Percentiles rank a stretch among this genome's conserved stretches.
Evolutionary conservation across 2,113 vertebrate species (phyloP).

Genomic region (Rhinoptilus africanus): DNA sequence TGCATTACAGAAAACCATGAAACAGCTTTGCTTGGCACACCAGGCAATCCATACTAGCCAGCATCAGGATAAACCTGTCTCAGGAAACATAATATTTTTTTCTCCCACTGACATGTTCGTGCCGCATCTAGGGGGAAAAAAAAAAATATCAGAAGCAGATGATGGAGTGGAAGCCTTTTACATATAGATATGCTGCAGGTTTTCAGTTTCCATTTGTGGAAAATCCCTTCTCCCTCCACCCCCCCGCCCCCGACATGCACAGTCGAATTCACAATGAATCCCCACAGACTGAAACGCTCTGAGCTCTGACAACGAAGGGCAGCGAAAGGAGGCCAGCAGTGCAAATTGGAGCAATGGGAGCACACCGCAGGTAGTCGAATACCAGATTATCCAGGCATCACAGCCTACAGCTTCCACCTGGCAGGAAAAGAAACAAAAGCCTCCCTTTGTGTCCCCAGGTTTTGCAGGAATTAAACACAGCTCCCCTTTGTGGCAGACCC

Average conservation of each 20-base stretch:
- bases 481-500: not conserved
- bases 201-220: slow-evolving; percentile 7
- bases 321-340: not conserved
- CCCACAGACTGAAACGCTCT: not conserved
- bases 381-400: not conserved
- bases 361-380: not conserved
- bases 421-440: slow-evolving; percentile 34
- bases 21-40: not conserved
- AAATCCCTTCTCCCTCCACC: slow-evolving; percentile 12
- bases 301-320: not conserved
- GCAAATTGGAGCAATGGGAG: slow-evolving; percentile 14
- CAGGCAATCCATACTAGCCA: not conserved
- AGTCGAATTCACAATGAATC: slow-evolving; percentile 1
- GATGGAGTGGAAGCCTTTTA: not conserved
- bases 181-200: not conserved
- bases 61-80: slow-evolving; percentile 11
- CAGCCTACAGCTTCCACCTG: slow-evolving; percentile 6
- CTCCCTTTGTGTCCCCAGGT: not conserved
- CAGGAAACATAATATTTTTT: not conserved
- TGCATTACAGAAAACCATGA: not conserved
- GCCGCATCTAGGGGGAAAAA: not conserved
- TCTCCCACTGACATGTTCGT: not conserved
- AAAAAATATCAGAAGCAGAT: not conserved
- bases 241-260: not conserved
- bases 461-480: not conserved